Evolutionary conservation across 2,113 vertebrate species (phyloP).

Genomic region (Grallaria varia): DNA sequence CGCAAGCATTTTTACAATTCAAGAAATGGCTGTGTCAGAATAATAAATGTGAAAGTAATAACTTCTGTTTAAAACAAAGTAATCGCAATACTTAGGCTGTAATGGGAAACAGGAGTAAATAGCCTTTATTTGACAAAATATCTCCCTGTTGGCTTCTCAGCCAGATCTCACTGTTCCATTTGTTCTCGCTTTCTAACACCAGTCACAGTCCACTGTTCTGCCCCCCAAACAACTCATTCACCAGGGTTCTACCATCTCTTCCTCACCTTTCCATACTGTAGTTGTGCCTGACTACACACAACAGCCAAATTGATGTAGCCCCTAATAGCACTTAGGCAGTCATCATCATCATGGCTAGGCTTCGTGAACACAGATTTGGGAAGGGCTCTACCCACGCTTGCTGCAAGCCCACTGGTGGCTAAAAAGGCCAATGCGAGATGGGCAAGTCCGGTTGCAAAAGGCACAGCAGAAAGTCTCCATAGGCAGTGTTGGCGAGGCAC

Average conservation of each 20-base stretch:
- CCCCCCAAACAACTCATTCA: not conserved
- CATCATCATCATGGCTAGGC: not conserved
- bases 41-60: not conserved
- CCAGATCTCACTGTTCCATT: not conserved
- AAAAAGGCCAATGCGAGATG: no score
- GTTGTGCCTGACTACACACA: not conserved
- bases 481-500: no score
- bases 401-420: no score
- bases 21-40: not conserved
- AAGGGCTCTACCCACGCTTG: no score
- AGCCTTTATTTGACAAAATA: not conserved
- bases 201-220: not conserved
- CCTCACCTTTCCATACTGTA: accelerated
- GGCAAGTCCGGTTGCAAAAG: no score
- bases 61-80: not conserved
- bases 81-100: not conserved
- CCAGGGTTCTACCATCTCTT: not conserved
- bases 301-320: not conserved
- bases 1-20: not conserved
- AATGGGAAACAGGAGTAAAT: not conserved
- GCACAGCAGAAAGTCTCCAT: no score
- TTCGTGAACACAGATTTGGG: no score
- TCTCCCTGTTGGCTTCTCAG: not conserved
- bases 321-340: not conserved
- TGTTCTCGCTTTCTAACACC: not conserved